phyloP scores from a whole-genome alignment of 2,113 vertebrate genomes.

The Ageneiosus marmoratus region DNA sequence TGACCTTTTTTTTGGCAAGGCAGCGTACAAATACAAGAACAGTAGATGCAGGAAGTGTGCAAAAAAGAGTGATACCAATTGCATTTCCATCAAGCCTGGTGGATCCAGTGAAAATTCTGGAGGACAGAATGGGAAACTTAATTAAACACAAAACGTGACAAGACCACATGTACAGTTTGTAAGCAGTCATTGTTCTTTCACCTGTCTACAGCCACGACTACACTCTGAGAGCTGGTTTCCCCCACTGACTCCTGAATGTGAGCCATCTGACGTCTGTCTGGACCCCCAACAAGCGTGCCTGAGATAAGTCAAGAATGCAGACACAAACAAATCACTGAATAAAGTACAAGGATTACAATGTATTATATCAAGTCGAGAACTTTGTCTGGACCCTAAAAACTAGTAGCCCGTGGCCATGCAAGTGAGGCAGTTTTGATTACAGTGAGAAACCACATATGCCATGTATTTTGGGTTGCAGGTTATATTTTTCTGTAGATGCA shows the following conservation, averaged over 20 bases:
- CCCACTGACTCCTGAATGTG: constrained; percentile 96
- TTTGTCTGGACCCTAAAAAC: background rate
- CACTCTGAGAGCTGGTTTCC: constrained; percentile 97
- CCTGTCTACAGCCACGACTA: constrained; percentile 97
- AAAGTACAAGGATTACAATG: background rate
- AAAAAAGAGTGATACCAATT: constrained; percentile 74
- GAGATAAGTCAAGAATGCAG: constrained; percentile 53
- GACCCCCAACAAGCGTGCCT: constrained; percentile 88
- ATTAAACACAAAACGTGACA: background rate
- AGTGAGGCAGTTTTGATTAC: background rate
- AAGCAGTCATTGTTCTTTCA: constrained; percentile 57
- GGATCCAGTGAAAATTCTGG: constrained; percentile 95
- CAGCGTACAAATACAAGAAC: background rate
- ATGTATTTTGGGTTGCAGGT: no score
- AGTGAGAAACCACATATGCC: background rate
- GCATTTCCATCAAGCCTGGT: constrained; percentile 95
- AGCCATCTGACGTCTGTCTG: constrained; percentile 91
- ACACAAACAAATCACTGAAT: constrained; percentile 7
- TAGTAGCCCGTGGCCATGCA: background rate
- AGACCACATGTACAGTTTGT: background rate
- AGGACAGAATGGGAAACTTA: constrained; percentile 43
- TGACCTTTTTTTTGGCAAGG: no score
- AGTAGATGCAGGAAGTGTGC: background rate
- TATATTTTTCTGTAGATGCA: no score
- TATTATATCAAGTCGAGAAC: background rate